Evolutionary conservation across 2,797 vertebrate genomes (phyloP).

Genomic region (Scolopax bukidnonensis): DNA sequence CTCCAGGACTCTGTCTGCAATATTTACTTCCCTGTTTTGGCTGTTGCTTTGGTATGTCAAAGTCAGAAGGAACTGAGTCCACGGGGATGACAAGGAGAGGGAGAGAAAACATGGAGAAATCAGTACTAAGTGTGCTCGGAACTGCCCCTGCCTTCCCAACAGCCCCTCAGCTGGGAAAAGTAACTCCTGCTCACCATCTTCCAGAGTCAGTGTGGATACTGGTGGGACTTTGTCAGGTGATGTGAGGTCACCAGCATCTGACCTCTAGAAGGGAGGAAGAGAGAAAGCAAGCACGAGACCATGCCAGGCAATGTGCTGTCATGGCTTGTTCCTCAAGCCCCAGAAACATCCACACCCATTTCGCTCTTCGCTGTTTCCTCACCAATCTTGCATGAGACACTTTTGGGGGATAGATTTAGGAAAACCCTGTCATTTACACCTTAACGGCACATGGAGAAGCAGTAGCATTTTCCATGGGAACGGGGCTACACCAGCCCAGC

Average conservation of each 20-base stretch:
- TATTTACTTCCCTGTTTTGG: not conserved
- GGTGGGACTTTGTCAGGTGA: not conserved
- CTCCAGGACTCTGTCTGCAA: accelerated
- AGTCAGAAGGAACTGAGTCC: not conserved
- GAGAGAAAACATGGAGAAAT: not conserved
- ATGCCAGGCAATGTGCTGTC: not conserved
- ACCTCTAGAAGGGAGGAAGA: not conserved
- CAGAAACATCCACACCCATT: conserved; percentile 56
- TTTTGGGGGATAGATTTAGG: conserved; percentile 30
- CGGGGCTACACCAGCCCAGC: not conserved
- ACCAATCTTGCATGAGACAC: conserved; percentile 19
- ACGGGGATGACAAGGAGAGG: not conserved
- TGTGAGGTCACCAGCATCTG: not conserved
- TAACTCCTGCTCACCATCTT: not conserved
- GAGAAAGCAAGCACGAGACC: not conserved
- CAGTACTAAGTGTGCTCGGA: not conserved
- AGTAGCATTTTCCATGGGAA: not conserved
- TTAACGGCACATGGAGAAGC: not conserved
- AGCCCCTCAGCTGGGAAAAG: not conserved
- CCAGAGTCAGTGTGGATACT: not conserved
- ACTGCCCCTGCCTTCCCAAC: not conserved
- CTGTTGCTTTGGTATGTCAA: not conserved
- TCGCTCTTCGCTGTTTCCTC: conserved; percentile 35
- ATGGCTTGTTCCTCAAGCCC: conserved; percentile 34
- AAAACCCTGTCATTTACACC: conserved; percentile 15